phyloP scores from a whole-genome alignment of 2,888 invertebrate species.

The Cistogaster globosa region DNA sequence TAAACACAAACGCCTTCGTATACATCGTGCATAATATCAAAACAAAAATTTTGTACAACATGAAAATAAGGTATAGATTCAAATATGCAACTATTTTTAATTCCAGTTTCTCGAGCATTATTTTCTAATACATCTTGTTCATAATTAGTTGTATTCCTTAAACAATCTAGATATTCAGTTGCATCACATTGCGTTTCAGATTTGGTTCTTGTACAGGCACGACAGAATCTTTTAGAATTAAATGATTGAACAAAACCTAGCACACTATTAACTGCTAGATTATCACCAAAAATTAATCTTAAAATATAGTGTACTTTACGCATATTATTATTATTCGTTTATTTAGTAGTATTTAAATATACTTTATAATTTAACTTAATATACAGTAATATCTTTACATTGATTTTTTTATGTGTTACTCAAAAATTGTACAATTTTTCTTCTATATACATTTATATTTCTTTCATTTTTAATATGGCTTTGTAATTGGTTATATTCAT shows the following conservation, averaged over 20 bases:
- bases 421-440: no score
- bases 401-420: no score
- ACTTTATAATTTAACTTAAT: no score
- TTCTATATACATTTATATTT: no score
- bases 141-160: constrained; percentile 68
- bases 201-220: constrained; percentile 69
- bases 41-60: constrained; percentile 67
- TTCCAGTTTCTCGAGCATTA: constrained; percentile 71
- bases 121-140: constrained; percentile 57
- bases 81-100: constrained; percentile 68
- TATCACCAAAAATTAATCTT: no score
- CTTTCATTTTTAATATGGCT: no score
- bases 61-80: constrained; percentile 64
- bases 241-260: constrained; percentile 70
- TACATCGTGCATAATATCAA: constrained; percentile 72
- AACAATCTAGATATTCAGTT: constrained; percentile 53
- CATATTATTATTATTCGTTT: no score
- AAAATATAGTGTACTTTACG: no score
- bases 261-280: no score
- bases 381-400: no score
- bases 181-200: constrained; percentile 63
- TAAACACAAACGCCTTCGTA: constrained; percentile 63
- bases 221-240: constrained; percentile 71
- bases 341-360: no score
- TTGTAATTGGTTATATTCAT: no score